Evolutionary conservation across 2,888 invertebrate genomes (phyloP).

Genomic region (Rapana venosa): DNA sequence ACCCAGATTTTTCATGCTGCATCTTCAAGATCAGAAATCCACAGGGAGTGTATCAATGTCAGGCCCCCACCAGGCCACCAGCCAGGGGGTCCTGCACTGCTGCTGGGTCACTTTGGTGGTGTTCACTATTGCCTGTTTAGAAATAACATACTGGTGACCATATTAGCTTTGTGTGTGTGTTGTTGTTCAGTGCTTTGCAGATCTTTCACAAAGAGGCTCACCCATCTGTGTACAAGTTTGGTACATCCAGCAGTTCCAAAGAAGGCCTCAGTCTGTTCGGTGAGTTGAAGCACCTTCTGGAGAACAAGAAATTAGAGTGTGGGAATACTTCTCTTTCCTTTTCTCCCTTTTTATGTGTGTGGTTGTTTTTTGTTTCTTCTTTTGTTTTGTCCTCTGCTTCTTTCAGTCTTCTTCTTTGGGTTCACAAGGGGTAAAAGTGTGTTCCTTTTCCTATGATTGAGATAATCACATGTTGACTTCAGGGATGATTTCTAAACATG

Average conservation of each 20-base stretch:
- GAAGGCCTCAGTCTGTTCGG: constrained; percentile 84
- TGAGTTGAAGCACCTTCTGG: background rate
- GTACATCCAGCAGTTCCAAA: constrained; percentile 82
- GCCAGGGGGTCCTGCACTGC: no score
- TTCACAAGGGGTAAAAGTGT: background rate
- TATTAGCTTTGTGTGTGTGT: background rate
- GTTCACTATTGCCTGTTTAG: no score
- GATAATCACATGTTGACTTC: no score
- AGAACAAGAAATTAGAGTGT: background rate
- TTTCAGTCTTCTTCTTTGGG: background rate
- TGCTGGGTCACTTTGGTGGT: no score
- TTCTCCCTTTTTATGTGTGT: background rate
- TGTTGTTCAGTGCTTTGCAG: constrained; percentile 83
- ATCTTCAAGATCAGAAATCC: no score
- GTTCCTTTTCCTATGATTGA: no score
- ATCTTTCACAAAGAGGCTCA: constrained; percentile 87
- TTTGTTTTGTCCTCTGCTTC: background rate
- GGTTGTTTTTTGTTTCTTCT: background rate
- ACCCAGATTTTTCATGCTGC: no score
- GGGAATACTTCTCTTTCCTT: background rate
- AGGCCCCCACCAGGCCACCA: no score
- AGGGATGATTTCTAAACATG: no score
- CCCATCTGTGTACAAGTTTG: constrained; percentile 87
- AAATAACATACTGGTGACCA: no score
- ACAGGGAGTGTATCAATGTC: no score